Conservation (phyloP, 1,140 invertebrate species). For the Centruroides sculpturatus region DNA sequence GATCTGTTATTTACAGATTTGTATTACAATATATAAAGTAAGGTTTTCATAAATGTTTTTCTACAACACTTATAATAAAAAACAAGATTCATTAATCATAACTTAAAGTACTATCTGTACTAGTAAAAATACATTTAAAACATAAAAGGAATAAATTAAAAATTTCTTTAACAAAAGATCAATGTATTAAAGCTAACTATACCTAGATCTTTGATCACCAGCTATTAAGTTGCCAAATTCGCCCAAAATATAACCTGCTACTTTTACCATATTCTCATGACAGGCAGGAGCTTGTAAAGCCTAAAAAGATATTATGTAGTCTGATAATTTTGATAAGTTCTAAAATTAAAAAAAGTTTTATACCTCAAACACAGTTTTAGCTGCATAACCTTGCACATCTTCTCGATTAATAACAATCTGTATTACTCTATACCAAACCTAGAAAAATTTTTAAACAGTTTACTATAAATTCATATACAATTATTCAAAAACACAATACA, state of each 20-base stretch:
- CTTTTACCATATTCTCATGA: constrained; percentile 99
- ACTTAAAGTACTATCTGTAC: no score
- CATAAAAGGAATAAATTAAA: no score
- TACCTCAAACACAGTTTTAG: constrained; percentile 96
- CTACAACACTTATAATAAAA: no score
- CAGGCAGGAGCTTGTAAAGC: constrained; percentile 94
- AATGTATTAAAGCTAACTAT: background rate
- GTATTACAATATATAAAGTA: no score
- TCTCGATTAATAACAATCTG: constrained; percentile 99
- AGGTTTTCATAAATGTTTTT: no score
- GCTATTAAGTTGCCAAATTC: constrained; percentile 99
- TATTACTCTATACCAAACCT: constrained; percentile 98
- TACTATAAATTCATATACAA: no score
- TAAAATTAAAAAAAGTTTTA: background rate
- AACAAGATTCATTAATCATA: no score
- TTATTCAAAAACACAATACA: no score
- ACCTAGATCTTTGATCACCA: constrained; percentile 82
- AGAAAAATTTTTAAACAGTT: background rate
- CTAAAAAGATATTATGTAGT: constrained; percentile 27
- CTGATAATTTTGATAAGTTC: no score
- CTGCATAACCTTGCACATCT: constrained; percentile 97
- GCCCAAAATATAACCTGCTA: constrained; percentile 97
- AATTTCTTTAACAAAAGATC: no score
- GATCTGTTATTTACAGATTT: no score
- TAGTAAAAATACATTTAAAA: no score